Evolutionary conservation across 2,888 invertebrate genomes (phyloP), one percentile per base, ranked within the genome.

Genomic region (Cantharis rustica): DNA sequence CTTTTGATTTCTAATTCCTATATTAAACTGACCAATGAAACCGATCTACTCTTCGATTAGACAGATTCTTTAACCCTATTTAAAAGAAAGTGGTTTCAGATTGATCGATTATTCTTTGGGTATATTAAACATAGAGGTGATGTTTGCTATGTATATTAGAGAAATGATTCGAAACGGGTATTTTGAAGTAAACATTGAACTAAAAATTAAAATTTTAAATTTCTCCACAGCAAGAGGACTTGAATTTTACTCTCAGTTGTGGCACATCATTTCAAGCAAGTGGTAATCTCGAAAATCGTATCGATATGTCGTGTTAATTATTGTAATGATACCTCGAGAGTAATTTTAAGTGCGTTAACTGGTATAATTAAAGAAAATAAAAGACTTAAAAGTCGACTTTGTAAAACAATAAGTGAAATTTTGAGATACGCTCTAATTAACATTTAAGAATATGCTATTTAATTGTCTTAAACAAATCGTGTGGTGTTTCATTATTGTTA

Each of bases 171-270:
- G 71, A 75, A 71, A 75, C 69, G 71, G 16, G 68, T 72, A 71
- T 75, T 76, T 66, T 71, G 69, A 73, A 61, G 84, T 84, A 84
- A 81, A 83, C 84, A 83, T 77, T 82, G 84, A 83, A 84, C 84
- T 84, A 85, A 86, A 86, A 86, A 85, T 85, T 82, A 81, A 81
- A 83, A 84, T 85, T 66, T 83, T 84, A 85, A 86, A 86, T 87
- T 87, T 86, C 86, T 86, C 86, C 85, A 79, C 81, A 82, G 83
- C 81, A 80, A 84, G 80, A 79, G 80, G 84, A 81, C 84, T 84
- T 82, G 70, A 78, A 73, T 79, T 79, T 80, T 79, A 80, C 79
- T 80, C 77, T 80, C 79, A 69, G 79, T 80, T 79, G 77, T 76
- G 72, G 74, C 66, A 72, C 63, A 70, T 78, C 73, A 75, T 73